Conservation (phyloP, 2,113 vertebrate genomes). For the Turdus rufiventris region DNA sequence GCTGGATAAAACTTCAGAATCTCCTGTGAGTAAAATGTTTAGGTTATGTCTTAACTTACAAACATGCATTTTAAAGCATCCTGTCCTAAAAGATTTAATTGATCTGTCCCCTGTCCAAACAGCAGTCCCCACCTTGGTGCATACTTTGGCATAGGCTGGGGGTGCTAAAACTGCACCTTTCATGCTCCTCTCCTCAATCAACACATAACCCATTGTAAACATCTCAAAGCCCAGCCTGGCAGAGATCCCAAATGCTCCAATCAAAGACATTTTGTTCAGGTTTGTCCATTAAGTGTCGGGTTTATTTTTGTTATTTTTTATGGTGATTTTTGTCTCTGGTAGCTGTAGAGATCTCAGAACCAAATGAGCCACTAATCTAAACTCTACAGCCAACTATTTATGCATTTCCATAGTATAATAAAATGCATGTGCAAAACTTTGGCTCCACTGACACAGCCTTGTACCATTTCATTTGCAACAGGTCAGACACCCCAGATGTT, state of each 20-base stretch:
- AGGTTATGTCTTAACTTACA: conserved; percentile 59
- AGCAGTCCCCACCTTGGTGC: not conserved
- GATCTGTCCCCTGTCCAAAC: conserved; percentile 47
- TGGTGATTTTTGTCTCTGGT: conserved; percentile 50
- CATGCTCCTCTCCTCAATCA: conserved; percentile 58
- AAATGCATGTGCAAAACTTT: not conserved
- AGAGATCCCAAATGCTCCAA: conserved; percentile 49
- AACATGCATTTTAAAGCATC: conserved; percentile 56
- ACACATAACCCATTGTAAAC: conserved; percentile 65
- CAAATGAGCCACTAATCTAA: not conserved
- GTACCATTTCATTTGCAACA: not conserved
- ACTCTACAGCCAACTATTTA: conserved; percentile 3
- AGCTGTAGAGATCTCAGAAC: conserved; percentile 6
- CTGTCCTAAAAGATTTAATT: conserved; percentile 51
- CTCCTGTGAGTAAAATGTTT: conserved; percentile 38
- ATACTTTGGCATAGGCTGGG: conserved; percentile 7
- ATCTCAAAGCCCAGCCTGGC: conserved; percentile 54
- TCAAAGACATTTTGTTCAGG: conserved; percentile 69
- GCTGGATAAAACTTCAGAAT: conserved; percentile 16
- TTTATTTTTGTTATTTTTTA: conserved; percentile 50
- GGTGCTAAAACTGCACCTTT: conserved; percentile 43
- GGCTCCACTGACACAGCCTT: not conserved
- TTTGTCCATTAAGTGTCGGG: conserved; percentile 47
- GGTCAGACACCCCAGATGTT: not conserved
- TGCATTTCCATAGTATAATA: not conserved